These are phyloP conservation scores for Brachionus rubens DNA, from an alignment of 1,140 invertebrate species.

Conservation along the genomic window DNA sequence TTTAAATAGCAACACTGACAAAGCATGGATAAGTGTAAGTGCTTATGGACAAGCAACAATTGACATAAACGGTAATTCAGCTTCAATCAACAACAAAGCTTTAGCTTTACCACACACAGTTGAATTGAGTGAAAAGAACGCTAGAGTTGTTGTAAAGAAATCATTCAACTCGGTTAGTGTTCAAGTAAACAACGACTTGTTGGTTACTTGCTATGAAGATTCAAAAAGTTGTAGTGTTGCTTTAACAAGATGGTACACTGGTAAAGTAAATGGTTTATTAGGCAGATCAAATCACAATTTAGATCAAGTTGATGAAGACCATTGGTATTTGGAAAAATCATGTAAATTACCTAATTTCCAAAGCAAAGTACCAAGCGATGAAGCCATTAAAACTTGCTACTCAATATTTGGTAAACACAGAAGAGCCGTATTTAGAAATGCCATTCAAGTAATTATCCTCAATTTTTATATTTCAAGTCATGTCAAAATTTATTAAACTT, in stretches of 20 bases:
- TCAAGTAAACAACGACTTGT: constrained; percentile 13
- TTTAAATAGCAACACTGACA: constrained; percentile 10
- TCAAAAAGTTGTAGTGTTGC: constrained; percentile 41
- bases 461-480: not conserved
- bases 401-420: constrained; percentile 34
- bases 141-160: not conserved
- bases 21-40: not conserved
- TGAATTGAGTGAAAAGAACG: not conserved
- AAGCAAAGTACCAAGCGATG: constrained; percentile 20
- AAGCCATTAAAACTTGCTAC: constrained; percentile 7
- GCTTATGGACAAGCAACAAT: not conserved
- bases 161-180: not conserved
- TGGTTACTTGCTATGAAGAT: constrained; percentile 35
- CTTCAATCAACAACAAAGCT: not conserved
- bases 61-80: not conserved
- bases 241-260: constrained; percentile 44
- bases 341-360: not conserved
- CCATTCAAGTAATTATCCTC: not conserved
- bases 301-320: not conserved
- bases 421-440: constrained; percentile 1
- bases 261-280: constrained; percentile 28
- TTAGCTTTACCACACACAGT: not conserved
- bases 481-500: too few species aligned
- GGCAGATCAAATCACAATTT: constrained; percentile 26
- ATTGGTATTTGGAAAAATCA: constrained; percentile 37